phyloP scores from a whole-genome alignment of 92 coral and sea anemone genomes.

The Parazoanthus swiftii region DNA sequence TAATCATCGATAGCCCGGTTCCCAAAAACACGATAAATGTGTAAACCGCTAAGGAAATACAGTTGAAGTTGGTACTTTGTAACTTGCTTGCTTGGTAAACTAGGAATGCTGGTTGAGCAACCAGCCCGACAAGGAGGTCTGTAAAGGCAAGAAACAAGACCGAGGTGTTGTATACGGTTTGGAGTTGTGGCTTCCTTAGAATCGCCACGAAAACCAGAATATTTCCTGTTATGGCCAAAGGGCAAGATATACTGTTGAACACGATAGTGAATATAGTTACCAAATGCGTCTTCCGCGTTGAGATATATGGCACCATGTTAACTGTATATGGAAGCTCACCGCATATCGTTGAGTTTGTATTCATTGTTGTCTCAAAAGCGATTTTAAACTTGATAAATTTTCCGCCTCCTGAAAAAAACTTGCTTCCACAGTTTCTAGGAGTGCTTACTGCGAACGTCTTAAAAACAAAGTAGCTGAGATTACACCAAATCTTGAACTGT shows the following conservation, averaged over 20 bases:
- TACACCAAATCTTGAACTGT: background rate
- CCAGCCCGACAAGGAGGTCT: conserved; percentile 57
- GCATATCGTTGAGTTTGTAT: conserved; percentile 38
- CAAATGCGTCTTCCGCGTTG: conserved; percentile 36
- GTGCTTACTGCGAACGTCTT: background rate
- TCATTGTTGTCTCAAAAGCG: conserved; percentile 11
- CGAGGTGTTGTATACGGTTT: conserved; percentile 72
- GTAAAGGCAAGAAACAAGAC: conserved; percentile 68
- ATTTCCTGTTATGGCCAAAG: conserved; percentile 65
- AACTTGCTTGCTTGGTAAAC: conserved; percentile 71
- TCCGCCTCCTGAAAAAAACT: background rate
- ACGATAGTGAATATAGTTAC: conserved; percentile 67
- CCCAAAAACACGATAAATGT: conserved; percentile 41
- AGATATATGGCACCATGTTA: conserved; percentile 56
- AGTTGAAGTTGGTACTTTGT: conserved; percentile 17
- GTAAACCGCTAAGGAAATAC: conserved; percentile 37
- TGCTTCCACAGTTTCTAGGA: background rate
- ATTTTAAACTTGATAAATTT: too few species aligned
- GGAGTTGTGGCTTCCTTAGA: conserved; percentile 66
- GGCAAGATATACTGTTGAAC: conserved; percentile 66
- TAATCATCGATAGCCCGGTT: conserved; percentile 39
- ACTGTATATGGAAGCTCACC: conserved; percentile 58
- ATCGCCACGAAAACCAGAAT: conserved; percentile 71
- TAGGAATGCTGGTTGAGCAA: conserved; percentile 68
- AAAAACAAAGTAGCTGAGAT: background rate